Evolutionary conservation across 2,888 invertebrate species (phyloP), one percentile per base, ranked within the genome.

Genomic region (Hydriomena furcata): DNA sequence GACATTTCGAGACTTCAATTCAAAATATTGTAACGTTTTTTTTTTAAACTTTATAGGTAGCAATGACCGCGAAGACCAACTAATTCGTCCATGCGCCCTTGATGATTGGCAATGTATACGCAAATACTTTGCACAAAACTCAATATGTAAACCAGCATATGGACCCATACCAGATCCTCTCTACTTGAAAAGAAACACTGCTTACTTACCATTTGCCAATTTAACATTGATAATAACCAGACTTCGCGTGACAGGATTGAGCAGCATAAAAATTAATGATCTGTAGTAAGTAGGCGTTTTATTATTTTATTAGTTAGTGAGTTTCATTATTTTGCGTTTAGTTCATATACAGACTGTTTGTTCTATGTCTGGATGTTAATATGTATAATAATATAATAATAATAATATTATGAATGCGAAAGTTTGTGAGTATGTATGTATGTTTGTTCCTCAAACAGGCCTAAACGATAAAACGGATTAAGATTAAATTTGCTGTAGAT

Each of bases 91-190:
- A 7, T 71, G 70, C 20, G 23, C 52, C 5, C 17, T 47, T 0
- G 25, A 56, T 0, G 63, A 71, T 28, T 7, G 63, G 51, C 51
- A 61, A 17, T 71, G 70, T 23, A 64, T 71, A 7, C 56, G 59
- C n/a, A 41, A 40, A 1, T 69, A 47, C 34, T 64, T 71, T 1
- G 55, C 60, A 0, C 13, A 51, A 0, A 53, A 68, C 8, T 60
- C 59, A 1, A 35, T 47, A 1, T 71, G 71, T 12, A 31, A 48
- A 0, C 60, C 58, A 1, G 38, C 28, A 0, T 40, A 53, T 3
- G 60, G 58, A 4, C 58, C 52, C 0, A 32, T 47, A 0, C 52
- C 52, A 6, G 46, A 52, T 8, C 46, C 52, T 30, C 8, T 47
- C 13, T 42, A 37, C 32, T 42, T 52, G 1, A 28, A 47, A 6